Evolutionary conservation across 2,888 invertebrate genomes (phyloP).

Genomic region (Sarcophaga caerulescens): DNA sequence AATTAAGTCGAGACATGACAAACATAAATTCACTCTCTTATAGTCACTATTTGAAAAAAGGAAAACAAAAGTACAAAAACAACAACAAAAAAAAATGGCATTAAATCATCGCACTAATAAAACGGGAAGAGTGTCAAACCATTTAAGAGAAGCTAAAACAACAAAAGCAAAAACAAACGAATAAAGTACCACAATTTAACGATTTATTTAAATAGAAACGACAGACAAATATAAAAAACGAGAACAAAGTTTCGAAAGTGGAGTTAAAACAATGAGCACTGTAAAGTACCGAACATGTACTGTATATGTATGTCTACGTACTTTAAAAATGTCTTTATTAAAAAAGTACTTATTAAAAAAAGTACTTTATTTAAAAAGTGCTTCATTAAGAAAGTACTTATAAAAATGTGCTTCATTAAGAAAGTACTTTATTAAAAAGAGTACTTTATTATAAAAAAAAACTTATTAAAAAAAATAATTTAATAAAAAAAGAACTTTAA

Average conservation of each 20-base stretch:
- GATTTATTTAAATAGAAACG: constrained; percentile 42
- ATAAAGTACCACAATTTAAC: constrained; percentile 34
- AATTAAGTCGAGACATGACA: constrained; percentile 46
- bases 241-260: not conserved
- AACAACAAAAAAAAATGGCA: not conserved
- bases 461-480: too few species aligned
- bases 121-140: not conserved
- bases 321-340: not conserved
- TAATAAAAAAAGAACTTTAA: too few species aligned
- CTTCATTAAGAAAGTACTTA: too few species aligned
- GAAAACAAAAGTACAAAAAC: too few species aligned
- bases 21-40: constrained; percentile 10
- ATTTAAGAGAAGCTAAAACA: too few species aligned
- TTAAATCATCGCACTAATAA: constrained; percentile 53
- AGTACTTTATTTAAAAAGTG: too few species aligned
- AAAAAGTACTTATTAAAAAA: not conserved
- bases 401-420: too few species aligned
- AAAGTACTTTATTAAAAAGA: too few species aligned
- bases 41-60: not conserved
- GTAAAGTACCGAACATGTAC: too few species aligned
- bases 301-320: too few species aligned
- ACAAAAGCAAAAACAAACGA: too few species aligned
- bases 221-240: constrained; percentile 9
- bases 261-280: constrained; percentile 6
- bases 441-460: too few species aligned